A percentile compares a stretch with the other conserved stretches of the same genome.
Conservation (phyloP, 1,140 invertebrate species). For the Dryas iulia region DNA sequence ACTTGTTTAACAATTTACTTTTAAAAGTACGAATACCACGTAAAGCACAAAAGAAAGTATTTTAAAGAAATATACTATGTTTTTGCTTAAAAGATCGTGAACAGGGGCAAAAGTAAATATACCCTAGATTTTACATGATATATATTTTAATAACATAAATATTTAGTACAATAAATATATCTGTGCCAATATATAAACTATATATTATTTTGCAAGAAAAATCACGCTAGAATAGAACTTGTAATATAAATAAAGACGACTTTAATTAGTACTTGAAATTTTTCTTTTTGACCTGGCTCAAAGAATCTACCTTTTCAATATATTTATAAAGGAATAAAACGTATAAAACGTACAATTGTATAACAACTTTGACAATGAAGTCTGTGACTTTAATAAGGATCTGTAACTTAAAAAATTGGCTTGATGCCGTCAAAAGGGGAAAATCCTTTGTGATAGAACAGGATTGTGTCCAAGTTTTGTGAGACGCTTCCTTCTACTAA, state of each 20-base stretch:
- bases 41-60: too few relatives aligned
- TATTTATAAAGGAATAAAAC: too few relatives aligned
- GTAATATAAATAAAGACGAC: slow-evolving; percentile 3
- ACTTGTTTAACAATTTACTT: neutral
- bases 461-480: slow-evolving; percentile 51
- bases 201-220: too few relatives aligned
- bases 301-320: slow-evolving; percentile 24
- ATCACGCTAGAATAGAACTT: neutral
- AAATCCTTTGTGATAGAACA: slow-evolving; percentile 54
- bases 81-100: too few relatives aligned
- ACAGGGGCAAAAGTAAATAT: too few relatives aligned
- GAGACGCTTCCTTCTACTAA: slow-evolving; percentile 41
- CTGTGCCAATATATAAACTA: too few relatives aligned
- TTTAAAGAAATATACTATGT: too few relatives aligned
- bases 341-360: slow-evolving; percentile 31
- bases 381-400: slow-evolving; percentile 47
- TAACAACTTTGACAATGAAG: slow-evolving; percentile 35
- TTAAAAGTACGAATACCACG: too few relatives aligned
- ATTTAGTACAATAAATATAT: too few relatives aligned
- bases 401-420: slow-evolving; percentile 54
- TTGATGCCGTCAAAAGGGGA: slow-evolving; percentile 48
- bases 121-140: too few relatives aligned
- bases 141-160: too few relatives aligned
- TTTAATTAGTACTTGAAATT: slow-evolving; percentile 27
- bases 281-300: slow-evolving; percentile 13